Percentiles rank a stretch among this genome's conserved stretches.
Evolutionary conservation across 2,113 vertebrate species (phyloP).

Genomic region (Thalassoma bifasciatum): DNA sequence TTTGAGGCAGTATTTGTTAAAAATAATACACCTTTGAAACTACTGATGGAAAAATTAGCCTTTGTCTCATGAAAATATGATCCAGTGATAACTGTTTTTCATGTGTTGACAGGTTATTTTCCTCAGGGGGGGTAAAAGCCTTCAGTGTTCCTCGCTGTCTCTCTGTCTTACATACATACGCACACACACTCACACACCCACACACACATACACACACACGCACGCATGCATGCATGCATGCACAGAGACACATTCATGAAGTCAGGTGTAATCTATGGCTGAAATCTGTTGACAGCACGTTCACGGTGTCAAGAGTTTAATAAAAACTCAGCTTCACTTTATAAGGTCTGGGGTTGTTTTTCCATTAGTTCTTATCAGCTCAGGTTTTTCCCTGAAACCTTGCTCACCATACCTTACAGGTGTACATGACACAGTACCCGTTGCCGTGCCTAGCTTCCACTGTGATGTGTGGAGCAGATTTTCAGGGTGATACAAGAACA

Average conservation of each 20-base stretch:
- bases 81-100: slow-evolving; percentile 44
- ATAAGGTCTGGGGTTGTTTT: slow-evolving; percentile 16
- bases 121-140: slow-evolving; percentile 49
- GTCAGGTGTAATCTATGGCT: slow-evolving; percentile 37
- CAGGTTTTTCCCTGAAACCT: neutral
- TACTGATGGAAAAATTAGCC: slow-evolving; percentile 32
- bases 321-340: slow-evolving; percentile 23
- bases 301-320: slow-evolving; percentile 49
- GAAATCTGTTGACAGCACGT: slow-evolving; percentile 36
- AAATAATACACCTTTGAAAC: slow-evolving; percentile 28
- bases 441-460: neutral
- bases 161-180: neutral
- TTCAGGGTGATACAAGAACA: slow-evolving; percentile 54
- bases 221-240: neutral
- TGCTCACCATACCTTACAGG: slow-evolving; percentile 27
- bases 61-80: slow-evolving; percentile 54
- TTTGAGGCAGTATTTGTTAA: slow-evolving; percentile 24
- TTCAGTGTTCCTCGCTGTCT: slow-evolving; percentile 6
- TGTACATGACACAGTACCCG: slow-evolving; percentile 23
- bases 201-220: slow-evolving; percentile 10
- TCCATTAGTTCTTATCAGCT: slow-evolving; percentile 34
- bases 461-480: slow-evolving; percentile 50
- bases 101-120: slow-evolving; percentile 61
- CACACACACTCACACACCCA: slow-evolving; percentile 9
- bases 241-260: neutral